These are phyloP conservation scores for Drosophila subsilvestris DNA, from an alignment of 2,888 invertebrate species.

Conservation along the genomic window DNA sequence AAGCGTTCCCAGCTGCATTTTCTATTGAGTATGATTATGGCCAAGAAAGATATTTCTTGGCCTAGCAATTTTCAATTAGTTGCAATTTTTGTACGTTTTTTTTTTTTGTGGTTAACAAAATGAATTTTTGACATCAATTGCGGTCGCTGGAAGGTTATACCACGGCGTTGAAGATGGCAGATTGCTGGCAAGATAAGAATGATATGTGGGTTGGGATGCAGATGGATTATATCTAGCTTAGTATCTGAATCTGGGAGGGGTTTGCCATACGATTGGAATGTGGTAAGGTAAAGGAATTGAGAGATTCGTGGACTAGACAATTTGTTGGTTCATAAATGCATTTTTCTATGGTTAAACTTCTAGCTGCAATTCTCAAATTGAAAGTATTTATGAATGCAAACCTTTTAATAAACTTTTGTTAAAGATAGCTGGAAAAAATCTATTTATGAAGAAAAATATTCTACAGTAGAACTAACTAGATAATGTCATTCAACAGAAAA, in stretches of 20 bases:
- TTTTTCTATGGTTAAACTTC: not conserved
- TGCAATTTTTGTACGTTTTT: constrained; percentile 51
- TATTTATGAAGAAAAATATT: no score
- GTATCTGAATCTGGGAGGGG: constrained; percentile 1
- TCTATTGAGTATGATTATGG: constrained; percentile 58
- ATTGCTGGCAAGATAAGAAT: constrained; percentile 19
- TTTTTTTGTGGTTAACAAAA: constrained; percentile 35
- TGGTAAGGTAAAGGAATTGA: not conserved
- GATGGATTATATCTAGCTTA: not conserved
- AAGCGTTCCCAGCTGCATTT: constrained; percentile 42
- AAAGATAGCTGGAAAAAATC: no score
- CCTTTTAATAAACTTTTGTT: no score
- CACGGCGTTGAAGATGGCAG: constrained; percentile 20
- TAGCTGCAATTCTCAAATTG: not conserved
- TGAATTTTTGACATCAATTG: constrained; percentile 43
- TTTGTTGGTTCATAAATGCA: no score
- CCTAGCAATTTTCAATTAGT: constrained; percentile 73
- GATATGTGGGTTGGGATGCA: constrained; percentile 40
- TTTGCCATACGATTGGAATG: not conserved
- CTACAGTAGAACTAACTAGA: no score
- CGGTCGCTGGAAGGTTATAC: constrained; percentile 27
- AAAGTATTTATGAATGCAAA: not conserved
- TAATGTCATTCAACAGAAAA: no score
- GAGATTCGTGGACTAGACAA: not conserved
- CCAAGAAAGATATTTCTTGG: constrained; percentile 58